Evolutionary conservation across 35 echinoderm and acorn worm genomes (phyloP).

Genomic region (Heliocidaris erythrogramma): DNA sequence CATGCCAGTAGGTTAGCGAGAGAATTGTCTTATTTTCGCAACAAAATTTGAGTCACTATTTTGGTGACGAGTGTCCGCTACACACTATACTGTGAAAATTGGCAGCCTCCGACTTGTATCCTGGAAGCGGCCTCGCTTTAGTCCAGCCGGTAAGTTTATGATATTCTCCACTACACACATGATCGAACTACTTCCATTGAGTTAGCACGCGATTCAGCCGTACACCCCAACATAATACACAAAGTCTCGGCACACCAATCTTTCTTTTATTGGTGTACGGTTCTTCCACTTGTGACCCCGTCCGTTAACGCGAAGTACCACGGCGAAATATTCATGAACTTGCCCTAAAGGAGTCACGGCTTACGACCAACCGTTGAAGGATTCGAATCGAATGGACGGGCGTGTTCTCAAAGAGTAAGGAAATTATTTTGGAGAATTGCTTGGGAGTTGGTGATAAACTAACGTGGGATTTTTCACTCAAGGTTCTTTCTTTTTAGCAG

Average conservation of each 20-base stretch:
- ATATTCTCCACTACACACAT: constrained; percentile 28
- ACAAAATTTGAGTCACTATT: neutral
- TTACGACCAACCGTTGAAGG: constrained; percentile 40
- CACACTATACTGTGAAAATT: constrained; percentile 12
- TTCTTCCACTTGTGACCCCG: constrained; percentile 54
- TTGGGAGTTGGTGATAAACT: constrained; percentile 35
- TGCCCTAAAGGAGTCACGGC: constrained; percentile 37
- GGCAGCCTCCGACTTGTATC: constrained; percentile 37
- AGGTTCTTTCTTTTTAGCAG: constrained; percentile 48
- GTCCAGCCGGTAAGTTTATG: constrained; percentile 38
- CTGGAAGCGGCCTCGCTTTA: constrained; percentile 40
- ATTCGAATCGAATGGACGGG: constrained; percentile 46
- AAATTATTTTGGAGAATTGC: constrained; percentile 55
- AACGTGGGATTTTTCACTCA: constrained; percentile 41
- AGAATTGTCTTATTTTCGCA: neutral
- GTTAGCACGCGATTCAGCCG: neutral
- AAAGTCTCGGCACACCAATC: constrained; percentile 48
- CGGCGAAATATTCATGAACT: constrained; percentile 53
- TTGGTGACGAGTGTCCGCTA: neutral
- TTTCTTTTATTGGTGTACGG: constrained; percentile 35
- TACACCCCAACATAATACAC: constrained; percentile 28
- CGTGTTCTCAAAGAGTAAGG: constrained; percentile 51
- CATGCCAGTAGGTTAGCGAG: neutral
- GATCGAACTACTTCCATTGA: constrained; percentile 36
- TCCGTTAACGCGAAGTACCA: constrained; percentile 47